These are phyloP conservation scores for Homarus gammarus DNA, from an alignment of 2,888 invertebrate genomes.

Conservation along the genomic window DNA sequence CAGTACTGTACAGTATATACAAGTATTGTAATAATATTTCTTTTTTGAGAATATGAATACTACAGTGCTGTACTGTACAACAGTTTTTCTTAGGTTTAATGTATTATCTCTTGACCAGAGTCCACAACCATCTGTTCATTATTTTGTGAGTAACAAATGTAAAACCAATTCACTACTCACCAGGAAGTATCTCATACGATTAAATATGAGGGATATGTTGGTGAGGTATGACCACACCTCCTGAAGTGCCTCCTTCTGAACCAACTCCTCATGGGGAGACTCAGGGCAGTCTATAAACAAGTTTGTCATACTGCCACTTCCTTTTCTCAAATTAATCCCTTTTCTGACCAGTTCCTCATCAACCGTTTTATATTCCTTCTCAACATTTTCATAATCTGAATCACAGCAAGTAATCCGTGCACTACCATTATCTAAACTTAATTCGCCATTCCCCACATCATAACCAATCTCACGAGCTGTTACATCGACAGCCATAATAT, in stretches of 20 bases:
- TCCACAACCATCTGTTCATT: too few relatives aligned
- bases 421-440: neutral
- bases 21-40: too few relatives aligned
- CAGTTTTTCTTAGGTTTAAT: too few relatives aligned
- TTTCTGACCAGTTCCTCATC: neutral
- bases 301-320: conserved; percentile 3
- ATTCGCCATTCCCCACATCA: neutral
- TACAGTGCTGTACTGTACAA: too few relatives aligned
- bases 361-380: neutral
- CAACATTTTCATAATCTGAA: neutral
- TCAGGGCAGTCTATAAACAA: neutral
- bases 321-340: neutral
- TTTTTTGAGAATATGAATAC: too few relatives aligned
- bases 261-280: neutral
- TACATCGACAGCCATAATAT: neutral
- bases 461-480: neutral
- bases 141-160: too few relatives aligned
- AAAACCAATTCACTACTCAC: conserved; percentile 3
- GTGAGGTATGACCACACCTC: conserved; percentile 20
- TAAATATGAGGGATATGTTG: conserved; percentile 19
- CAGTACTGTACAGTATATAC: too few relatives aligned
- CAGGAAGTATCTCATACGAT: conserved; percentile 39
- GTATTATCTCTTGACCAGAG: too few relatives aligned
- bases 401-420: neutral
- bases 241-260: neutral